Conservation (phyloP, 2,113 vertebrate genomes). For the Gallinago undulata region DNA sequence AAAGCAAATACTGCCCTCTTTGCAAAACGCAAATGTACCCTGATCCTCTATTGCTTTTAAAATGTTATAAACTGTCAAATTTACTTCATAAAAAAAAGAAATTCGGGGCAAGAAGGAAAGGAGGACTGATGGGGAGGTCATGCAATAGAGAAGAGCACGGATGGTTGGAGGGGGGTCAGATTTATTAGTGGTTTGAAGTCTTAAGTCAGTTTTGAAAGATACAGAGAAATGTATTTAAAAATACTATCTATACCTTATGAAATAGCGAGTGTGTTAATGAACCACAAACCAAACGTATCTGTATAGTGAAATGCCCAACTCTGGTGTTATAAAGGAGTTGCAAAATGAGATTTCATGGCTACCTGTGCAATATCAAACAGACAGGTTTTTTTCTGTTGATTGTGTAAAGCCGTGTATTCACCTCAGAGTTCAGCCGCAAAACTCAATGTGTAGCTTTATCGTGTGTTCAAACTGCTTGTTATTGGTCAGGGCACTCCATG, state of each 20-base stretch:
- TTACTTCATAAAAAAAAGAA: neutral
- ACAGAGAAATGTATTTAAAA: neutral
- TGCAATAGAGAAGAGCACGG: neutral
- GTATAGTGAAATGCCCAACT: neutral
- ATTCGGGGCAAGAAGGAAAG: neutral
- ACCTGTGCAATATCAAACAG: neutral
- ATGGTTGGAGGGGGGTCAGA: neutral
- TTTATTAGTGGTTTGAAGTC: neutral
- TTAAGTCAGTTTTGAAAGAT: neutral
- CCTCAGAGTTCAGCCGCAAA: neutral
- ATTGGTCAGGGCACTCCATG: neutral
- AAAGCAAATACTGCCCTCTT: neutral
- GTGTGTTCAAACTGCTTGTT: neutral
- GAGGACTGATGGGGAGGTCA: neutral
- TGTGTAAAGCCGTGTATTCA: neutral
- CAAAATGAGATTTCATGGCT: neutral
- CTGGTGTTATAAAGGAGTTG: neutral
- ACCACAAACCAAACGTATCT: neutral
- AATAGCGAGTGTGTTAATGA: neutral
- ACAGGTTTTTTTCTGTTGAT: neutral
- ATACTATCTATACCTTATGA: neutral
- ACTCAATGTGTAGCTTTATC: neutral
- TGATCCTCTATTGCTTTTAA: neutral
- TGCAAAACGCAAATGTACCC: neutral
- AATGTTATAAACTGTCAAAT: neutral